These are phyloP conservation scores for Pandemis cinnamomeana DNA, from an alignment of 2,888 invertebrate species.

Conservation along the genomic window DNA sequence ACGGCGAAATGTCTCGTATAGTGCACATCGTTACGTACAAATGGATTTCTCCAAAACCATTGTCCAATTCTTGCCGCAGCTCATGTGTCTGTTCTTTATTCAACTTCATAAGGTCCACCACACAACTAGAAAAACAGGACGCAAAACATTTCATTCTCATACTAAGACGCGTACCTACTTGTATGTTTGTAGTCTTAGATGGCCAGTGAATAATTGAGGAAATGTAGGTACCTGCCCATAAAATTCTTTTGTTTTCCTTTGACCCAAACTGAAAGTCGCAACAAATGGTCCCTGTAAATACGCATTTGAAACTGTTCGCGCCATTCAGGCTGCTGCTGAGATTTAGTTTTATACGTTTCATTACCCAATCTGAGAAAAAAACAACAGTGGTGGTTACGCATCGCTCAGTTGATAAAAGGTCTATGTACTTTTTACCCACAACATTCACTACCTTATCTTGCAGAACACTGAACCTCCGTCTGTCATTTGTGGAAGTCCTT, in stretches of 20 bases:
- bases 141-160: neutral
- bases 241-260: slow-evolving; percentile 73
- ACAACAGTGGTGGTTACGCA: slow-evolving; percentile 3
- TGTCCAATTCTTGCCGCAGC: slow-evolving; percentile 69
- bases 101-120: slow-evolving; percentile 64
- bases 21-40: slow-evolving; percentile 70
- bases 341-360: slow-evolving; percentile 67
- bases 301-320: slow-evolving; percentile 67
- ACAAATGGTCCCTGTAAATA: slow-evolving; percentile 58
- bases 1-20: slow-evolving; percentile 45
- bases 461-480: slow-evolving; percentile 28
- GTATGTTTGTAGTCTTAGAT: neutral
- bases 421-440: neutral
- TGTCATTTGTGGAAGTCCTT: slow-evolving; percentile 25
- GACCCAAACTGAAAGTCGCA: slow-evolving; percentile 68
- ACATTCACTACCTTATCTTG: slow-evolving; percentile 27
- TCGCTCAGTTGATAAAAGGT: neutral
- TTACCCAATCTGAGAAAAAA: slow-evolving; percentile 61
- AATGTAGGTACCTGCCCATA: slow-evolving; percentile 69
- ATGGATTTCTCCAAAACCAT: slow-evolving; percentile 69
- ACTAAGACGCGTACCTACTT: neutral
- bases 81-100: slow-evolving; percentile 74
- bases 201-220: neutral
- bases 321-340: slow-evolving; percentile 70
- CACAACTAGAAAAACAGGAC: slow-evolving; percentile 55